Base-by-base conservation (phyloP, 2,113 vertebrate species). In the Diadophis punctatus region DNA sequence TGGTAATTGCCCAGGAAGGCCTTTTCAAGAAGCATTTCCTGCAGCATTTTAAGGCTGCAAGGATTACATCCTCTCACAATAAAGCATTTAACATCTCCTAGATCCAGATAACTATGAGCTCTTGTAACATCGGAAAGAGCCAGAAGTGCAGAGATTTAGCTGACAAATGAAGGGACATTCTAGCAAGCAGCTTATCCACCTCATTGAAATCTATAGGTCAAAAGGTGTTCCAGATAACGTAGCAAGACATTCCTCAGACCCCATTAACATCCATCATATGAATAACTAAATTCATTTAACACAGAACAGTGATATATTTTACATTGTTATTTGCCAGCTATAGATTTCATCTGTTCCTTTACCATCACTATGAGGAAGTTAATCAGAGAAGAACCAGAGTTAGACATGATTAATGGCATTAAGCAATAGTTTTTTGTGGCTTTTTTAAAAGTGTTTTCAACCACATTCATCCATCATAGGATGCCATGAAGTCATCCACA, bases 321-420 rank as follows among this genome's bases (percentile, higher is more conserved):
- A 80, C 18, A 43, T 22, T 39, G 34, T 80, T 80, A 80, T 80
- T 80, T 80, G 74, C 74, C 30, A 51, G 46, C 55, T 88, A 52
- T 56, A 60, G 16, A 92, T 49, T 56, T 90, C 30, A 86, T 90
- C 48, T 52, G 85, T 34, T 91, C 30, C 53, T 74, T 86, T 63
- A 60, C 53, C 25, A 43, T 92, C 88, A 43, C 46, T 86, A 34
- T 46, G 49, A 46, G 46, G 51, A 85, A 92, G 46, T 92, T 86
- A 92, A 88, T 88, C 91, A 60, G 74, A n/a, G n/a, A n/a, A n/a
- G n/a, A 63, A 92, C 46, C 88, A 60, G 22, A 60, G 22, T 86
- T 86, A 3, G 53, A 92, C 34, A 90, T 90, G 53, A 92, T 86
- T 58, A 52, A 60, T 63, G 74, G 55, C 30, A 63, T 11, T 92